phyloP scores from a whole-genome alignment of 2,888 invertebrate species.

The Merodon equestris region DNA sequence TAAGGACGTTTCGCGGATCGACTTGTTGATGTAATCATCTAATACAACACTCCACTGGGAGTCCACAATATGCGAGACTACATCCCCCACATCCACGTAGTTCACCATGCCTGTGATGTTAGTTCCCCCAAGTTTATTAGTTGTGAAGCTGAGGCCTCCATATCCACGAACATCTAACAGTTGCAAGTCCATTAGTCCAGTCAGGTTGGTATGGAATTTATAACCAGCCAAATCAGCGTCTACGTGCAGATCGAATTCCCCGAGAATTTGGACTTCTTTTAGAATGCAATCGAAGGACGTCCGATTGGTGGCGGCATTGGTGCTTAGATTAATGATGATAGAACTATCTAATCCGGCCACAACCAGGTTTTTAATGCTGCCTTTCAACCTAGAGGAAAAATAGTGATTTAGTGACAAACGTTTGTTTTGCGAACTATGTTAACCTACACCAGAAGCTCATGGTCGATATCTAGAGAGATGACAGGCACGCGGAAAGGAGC shows the following conservation, averaged over 20 bases:
- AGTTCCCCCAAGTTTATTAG: conserved; percentile 59
- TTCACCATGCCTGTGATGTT: conserved; percentile 69
- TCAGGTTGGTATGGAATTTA: conserved; percentile 11
- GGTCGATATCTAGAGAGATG: conserved; percentile 15
- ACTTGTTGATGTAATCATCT: conserved; percentile 70
- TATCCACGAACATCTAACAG: conserved; percentile 12
- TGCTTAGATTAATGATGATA: conserved; percentile 66
- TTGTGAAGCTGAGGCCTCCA: conserved; percentile 18
- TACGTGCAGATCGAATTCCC: conserved; percentile 51
- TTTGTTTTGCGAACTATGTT: neutral
- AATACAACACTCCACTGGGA: conserved; percentile 68
- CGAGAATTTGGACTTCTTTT: conserved; percentile 69
- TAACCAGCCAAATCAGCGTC: conserved; percentile 31
- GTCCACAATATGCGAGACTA: conserved; percentile 71
- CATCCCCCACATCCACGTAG: conserved; percentile 69
- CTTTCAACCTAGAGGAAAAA: conserved; percentile 53
- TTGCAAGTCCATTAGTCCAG: conserved; percentile 26
- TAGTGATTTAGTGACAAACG: neutral
- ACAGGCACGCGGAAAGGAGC: conserved; percentile 64
- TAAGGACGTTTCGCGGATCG: conserved; percentile 39
- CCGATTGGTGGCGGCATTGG: conserved; percentile 58
- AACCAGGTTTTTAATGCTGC: conserved; percentile 70
- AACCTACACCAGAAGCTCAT: conserved; percentile 28
- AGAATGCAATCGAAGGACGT: conserved; percentile 70
- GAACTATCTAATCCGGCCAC: conserved; percentile 70